Conservation (phyloP, 1,140 invertebrate genomes). For the Heliconius hermathena region DNA sequence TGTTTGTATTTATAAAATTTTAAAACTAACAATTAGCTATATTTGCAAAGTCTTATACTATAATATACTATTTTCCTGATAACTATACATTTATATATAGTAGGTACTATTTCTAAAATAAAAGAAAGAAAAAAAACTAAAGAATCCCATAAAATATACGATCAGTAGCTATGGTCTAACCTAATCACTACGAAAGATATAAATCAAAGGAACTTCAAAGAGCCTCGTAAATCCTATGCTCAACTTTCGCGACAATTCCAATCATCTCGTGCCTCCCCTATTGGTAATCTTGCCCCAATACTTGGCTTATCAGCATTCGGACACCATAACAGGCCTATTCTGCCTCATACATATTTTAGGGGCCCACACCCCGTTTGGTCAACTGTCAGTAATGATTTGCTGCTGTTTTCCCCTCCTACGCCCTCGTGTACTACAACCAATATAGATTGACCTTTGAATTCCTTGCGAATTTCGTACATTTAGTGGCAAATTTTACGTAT, state of each 20-base stretch:
- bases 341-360: conserved; percentile 81
- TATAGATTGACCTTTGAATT: conserved; percentile 42
- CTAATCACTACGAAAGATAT: conserved; percentile 30
- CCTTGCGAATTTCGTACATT: conserved; percentile 11
- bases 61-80: neutral
- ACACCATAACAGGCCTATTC: conserved; percentile 79
- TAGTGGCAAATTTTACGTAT: neutral
- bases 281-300: conserved; percentile 70
- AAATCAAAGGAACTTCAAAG: conserved; percentile 36
- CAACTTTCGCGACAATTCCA: conserved; percentile 58
- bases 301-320: conserved; percentile 81
- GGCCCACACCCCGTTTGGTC: conserved; percentile 74
- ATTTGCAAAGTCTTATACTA: neutral
- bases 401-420: conserved; percentile 65
- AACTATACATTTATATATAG: too few species aligned
- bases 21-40: neutral
- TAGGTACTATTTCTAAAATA: neutral
- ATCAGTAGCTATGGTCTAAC: neutral
- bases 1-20: conserved; percentile 32
- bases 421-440: conserved; percentile 57
- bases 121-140: neutral
- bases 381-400: conserved; percentile 82
- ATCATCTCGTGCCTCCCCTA: conserved; percentile 62
- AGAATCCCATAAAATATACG: conserved; percentile 8
- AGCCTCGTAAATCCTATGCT: conserved; percentile 49